Conservation (phyloP, 1,140 invertebrate species). For the Panagrolaimus sp. region DNA sequence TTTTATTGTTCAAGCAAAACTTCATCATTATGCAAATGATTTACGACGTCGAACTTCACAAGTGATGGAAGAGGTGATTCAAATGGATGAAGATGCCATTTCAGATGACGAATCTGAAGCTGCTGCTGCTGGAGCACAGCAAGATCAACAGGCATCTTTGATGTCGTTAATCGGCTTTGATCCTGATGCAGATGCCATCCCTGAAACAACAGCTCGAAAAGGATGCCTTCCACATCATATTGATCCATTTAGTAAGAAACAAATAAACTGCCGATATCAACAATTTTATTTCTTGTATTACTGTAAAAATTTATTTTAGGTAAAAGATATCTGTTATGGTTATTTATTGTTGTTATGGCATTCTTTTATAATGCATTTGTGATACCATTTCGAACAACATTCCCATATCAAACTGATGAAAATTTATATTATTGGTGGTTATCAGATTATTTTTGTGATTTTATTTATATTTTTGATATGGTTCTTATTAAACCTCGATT, state of each 20-base stretch:
- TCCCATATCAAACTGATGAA: conserved; percentile 73
- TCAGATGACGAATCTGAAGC: conserved; percentile 30
- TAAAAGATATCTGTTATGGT: conserved; percentile 73
- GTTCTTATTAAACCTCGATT: conserved; percentile 71
- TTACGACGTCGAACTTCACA: conserved; percentile 43
- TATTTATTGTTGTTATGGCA: conserved; percentile 72
- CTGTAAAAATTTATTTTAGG: conserved; percentile 60
- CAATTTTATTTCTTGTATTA: too few species aligned
- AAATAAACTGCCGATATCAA: too few species aligned
- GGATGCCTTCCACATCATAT: conserved; percentile 23
- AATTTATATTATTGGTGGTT: conserved; percentile 71
- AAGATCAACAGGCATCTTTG: conserved; percentile 35
- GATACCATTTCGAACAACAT: conserved; percentile 75
- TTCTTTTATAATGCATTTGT: conserved; percentile 83
- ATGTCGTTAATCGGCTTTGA: conserved; percentile 56
- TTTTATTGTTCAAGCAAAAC: conserved; percentile 45
- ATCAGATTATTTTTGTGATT: conserved; percentile 74
- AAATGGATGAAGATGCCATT: conserved; percentile 35
- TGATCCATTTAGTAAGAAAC: conserved; percentile 44
- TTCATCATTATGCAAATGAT: conserved; percentile 50
- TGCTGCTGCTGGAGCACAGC: conserved; percentile 1
- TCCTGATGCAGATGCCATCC: conserved; percentile 18
- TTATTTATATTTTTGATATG: conserved; percentile 78
- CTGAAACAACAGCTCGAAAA: conserved; percentile 19
- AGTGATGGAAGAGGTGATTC: conserved; percentile 45